Evolutionary conservation across 2,888 invertebrate genomes (phyloP), one percentile per base, ranked within the genome.

Genomic region (Hipparchia semele): DNA sequence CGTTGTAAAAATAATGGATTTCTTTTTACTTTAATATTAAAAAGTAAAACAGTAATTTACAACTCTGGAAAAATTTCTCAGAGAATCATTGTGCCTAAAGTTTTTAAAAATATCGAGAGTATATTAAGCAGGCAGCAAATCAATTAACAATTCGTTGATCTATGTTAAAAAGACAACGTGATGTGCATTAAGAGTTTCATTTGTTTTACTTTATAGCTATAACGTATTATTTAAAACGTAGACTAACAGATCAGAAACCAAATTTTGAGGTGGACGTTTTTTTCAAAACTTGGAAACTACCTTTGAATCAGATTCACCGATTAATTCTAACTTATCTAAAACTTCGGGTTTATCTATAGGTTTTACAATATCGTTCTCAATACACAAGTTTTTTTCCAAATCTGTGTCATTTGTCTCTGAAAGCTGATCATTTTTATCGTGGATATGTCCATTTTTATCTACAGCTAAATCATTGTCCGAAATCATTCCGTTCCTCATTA

Each of bases 221-320:
- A 23, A 33, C 39, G 59, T 39, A 9, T 60, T 9, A 23, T 23
- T 8, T 39, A 9, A n/a, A n/a, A 39, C 33, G 39, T 39, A 23
- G 12, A 12, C 53, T 53, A 65, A 65, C 65, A 65, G 51, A 65
- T 65, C 65, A 65, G 53, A 51, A 12, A 12, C 13, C 51, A 51
- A 53, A 33, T 65, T 65, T 65, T 33, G 13, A 51, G 12, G 53
- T 39, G 53, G 23, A 23, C 23, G 23, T 23, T 65, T 53, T 23
- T 23, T 12, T 53, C 51, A 65, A 65, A 65, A 65, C 51, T 65
- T 65, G 33, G 65, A 65, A 65, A 65, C 39, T 65, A 53, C 51
- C 65, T 53, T 65, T 13, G 51, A 23, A 23, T 33, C 65, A 33
- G 51, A 65, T 12, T 53, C 65, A 7, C 33, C 12, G 4, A 6